Percentiles rank a stretch among this genome's conserved stretches.
Evolutionary conservation across 2,888 invertebrate species (phyloP).

Genomic region (Cheilosia urbana): DNA sequence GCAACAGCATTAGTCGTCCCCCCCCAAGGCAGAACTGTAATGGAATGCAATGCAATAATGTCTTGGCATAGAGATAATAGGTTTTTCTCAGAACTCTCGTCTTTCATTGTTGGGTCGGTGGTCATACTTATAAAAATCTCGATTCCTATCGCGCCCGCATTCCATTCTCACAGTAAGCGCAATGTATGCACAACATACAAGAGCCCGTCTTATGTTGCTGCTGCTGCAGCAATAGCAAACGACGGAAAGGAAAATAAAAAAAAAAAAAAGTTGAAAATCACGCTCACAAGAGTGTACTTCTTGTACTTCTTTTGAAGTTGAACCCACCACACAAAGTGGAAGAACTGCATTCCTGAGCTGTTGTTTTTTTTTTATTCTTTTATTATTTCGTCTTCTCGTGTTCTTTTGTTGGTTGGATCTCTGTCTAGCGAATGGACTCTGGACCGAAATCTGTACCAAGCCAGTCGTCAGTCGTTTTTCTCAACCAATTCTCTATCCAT

Average conservation of each 20-base stretch:
- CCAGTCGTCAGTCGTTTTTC: conserved; percentile 41
- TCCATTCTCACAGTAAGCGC: conserved; percentile 75
- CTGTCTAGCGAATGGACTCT: conserved; percentile 71
- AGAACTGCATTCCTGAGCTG: conserved; percentile 72
- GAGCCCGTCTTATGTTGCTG: conserved; percentile 55
- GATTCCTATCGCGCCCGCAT: conserved; percentile 71
- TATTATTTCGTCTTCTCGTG: conserved; percentile 27
- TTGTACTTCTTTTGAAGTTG: conserved; percentile 73
- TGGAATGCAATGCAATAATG: conserved; percentile 50
- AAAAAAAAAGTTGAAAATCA: conserved; percentile 59
- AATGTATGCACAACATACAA: conserved; percentile 35
- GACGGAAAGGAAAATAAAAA: conserved; percentile 2
- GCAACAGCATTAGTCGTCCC: not conserved
- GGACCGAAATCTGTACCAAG: conserved; percentile 73
- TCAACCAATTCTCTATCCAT: conserved; percentile 75
- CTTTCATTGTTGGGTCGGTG: conserved; percentile 74
- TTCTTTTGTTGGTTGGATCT: conserved; percentile 61
- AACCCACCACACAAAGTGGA: conserved; percentile 72
- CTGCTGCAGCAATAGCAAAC: conserved; percentile 22
- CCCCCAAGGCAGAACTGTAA: conserved; percentile 31
- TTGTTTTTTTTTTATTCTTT: conserved; percentile 28
- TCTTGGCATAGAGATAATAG: conserved; percentile 56
- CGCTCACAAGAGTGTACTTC: conserved; percentile 71
- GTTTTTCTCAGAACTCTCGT: conserved; percentile 72
- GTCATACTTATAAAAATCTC: conserved; percentile 65